Evolutionary conservation across 2,797 vertebrate species (phyloP), one percentile per base, ranked within the genome.

Genomic region (Choloepus didactylus): DNA sequence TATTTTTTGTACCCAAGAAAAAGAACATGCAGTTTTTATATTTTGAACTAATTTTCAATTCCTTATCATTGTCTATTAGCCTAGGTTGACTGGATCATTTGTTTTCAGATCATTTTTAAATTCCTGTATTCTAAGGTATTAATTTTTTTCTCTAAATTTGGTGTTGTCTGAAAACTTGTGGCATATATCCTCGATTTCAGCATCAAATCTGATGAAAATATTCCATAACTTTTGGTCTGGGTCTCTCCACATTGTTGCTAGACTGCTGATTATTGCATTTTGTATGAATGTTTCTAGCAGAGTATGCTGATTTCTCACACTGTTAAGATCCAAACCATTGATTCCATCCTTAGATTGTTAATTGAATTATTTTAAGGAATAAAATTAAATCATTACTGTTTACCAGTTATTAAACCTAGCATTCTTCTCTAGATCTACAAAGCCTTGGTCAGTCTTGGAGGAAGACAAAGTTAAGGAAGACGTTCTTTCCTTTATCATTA

Each of bases 321-420:
- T 81, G 51, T 29, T 91, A 23, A 70, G 69, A 87, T 54, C 60
- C 18, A 87, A 89, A 73, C 35, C 80, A 62, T 82, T 79, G 79
- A 80, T 21, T 87, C 44, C 29, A 77, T 76, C 31, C 72, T 89
- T 85, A 79, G 54, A 38, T 77, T 87, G n/a, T 88, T 93, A n/a
- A 60, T 29, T 62, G 87, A 92, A 92, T 85, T 94, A 91, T 86
- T 92, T 95, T 95, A 79, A 95, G 89, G 59, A 94, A 73, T 93
- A 90, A 92, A 93, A 96, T 96, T 77, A 76, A 95, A 83, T 73
- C 38, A 67, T 93, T 93, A 82, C 82, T 75, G 31, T 86, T 67
- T 92, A 76, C 14, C 54, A 90, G 69, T 83, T 91, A 64, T 66
- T 85, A 89, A 79, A 46, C 60, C 59, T 38, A 67, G n/a, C 18